These are phyloP conservation scores for Apotomis capreana DNA, from an alignment of 2,888 invertebrate species.

Conservation along the genomic window DNA sequence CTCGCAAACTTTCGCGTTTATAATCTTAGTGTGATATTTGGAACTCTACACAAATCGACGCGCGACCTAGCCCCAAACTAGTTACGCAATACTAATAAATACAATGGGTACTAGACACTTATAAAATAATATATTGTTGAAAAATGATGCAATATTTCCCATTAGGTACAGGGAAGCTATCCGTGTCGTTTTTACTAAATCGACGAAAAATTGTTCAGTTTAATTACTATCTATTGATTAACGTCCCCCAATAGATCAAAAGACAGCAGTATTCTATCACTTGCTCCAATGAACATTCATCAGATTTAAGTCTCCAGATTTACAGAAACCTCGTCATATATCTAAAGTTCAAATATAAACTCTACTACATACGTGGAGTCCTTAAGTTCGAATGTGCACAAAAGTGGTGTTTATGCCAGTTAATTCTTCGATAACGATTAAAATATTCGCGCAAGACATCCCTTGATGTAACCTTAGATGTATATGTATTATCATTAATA, in stretches of 20 bases:
- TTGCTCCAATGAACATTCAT: conserved; percentile 14
- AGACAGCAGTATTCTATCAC: conserved; percentile 6
- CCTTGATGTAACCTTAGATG: conserved; percentile 20
- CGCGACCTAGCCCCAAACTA: no score
- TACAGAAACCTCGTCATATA: conserved; percentile 2
- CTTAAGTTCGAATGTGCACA: not conserved
- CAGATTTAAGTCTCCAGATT: conserved; percentile 9
- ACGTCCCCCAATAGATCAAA: conserved; percentile 20
- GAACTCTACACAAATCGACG: no score
- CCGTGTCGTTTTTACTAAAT: no score
- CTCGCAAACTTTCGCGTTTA: no score
- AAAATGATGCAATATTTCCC: no score
- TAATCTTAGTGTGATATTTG: no score
- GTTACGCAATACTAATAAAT: no score
- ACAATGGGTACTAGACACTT: no score
- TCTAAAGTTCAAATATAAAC: conserved; percentile 1
- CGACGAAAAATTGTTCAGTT: not conserved
- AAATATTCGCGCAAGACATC: not conserved
- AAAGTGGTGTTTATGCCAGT: no score
- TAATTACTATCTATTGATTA: not conserved
- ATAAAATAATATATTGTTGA: no score
- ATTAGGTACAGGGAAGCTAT: no score
- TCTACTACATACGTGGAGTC: not conserved
- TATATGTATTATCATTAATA: conserved; percentile 15
- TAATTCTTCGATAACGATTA: no score